Evolutionary conservation across 2,888 invertebrate species (phyloP), one percentile per base, ranked within the genome.

Genomic region (Trissoscelio sp.): DNA sequence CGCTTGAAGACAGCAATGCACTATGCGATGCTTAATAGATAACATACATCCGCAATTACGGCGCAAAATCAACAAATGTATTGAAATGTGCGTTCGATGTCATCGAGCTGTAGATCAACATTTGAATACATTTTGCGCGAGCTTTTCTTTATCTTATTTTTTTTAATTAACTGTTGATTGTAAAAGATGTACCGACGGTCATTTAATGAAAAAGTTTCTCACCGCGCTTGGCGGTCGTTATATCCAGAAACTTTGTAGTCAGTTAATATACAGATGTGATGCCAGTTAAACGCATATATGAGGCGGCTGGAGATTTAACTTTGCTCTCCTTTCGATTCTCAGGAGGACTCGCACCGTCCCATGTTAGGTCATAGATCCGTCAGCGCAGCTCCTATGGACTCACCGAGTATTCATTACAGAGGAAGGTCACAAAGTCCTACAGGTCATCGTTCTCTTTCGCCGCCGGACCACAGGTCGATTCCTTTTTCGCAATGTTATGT

Each of bases 371-470:
- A 96, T 90, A 94, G 97, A 85, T 97, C 97, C 88, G 96, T 96
- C 92, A 97, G 97, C 74, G 97, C 97, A 74, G 97, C 97, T 75
- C 97, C 97, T 28, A 93, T 94, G 87, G 94, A 94, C 86, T 93
- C 94, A 31, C 93, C 94, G 46, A 93, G 93, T 84, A 90, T 93
- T 81, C 94, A 93, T 88, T 92, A 92, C 86, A 93, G 95, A 80
- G 95, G 95, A 64, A 93, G 95, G 87, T 96, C 96, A 91, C 96
- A 95, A 92, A 96, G 96, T 86, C 97, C 97, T 85, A 93, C 95
- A 64, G 92, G 92, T 81, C 94, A 94, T 89, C 94, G 97, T 88
- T 96, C 96, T 88, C 93, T 96, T 83, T 97, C 97, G 78, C 97
- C 97, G 67, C 96, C 96, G 70, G 95, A 95, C 88, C 94, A 94